Evolutionary conservation across 2,888 invertebrate genomes (phyloP), one percentile per base, ranked within the genome.

Genomic region (Gasteruption jaculator): DNA sequence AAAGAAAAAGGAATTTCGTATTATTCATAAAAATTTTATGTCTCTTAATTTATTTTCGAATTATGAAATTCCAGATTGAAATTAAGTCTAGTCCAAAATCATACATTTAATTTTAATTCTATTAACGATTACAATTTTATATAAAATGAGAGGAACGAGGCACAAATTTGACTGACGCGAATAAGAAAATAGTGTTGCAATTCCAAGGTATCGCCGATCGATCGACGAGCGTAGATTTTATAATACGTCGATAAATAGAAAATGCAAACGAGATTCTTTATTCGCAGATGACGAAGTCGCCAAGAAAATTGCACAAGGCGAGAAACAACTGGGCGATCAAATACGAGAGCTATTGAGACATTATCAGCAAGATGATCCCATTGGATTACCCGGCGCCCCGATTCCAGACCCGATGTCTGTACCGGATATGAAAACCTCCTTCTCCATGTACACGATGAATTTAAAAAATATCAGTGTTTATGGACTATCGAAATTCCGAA

Each of bases 391-490:
- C 0, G 85, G 85, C 1, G 82, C 80, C 0, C 80, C 83, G 1
- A 77, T 91, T 37, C 86, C 86, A 0, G 91, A 91, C 62, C 91
- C 92, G 0, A 81, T 88, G 73, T 72, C 77, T 1, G 82, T 91
- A 16, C 89, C 89, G 0, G 82, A 86, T 52, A 81, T 86, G 72
- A 80, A 78, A 40, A 83, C 86, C 56, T 81, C 82, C 3, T 76
- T 89, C 49, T 81, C 83, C 1, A 75, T 83, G 39, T 80, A 80
- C 21, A 82, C 78, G 6, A 77, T 91, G 65, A 74, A 79, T 53
- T 86, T 91, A 68, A 81, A 77, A 57, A 76, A 85, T 48, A 80
- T 84, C 5, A 77, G 80, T 38, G 78, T 90, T 1, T 77, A 84
- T 55, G 91, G 91, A 2, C 72, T 91, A 41, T 85, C 85, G 50